Evolutionary conservation across 2,888 invertebrate species (phyloP).

Genomic region (Cylindroiulus punctatus): DNA sequence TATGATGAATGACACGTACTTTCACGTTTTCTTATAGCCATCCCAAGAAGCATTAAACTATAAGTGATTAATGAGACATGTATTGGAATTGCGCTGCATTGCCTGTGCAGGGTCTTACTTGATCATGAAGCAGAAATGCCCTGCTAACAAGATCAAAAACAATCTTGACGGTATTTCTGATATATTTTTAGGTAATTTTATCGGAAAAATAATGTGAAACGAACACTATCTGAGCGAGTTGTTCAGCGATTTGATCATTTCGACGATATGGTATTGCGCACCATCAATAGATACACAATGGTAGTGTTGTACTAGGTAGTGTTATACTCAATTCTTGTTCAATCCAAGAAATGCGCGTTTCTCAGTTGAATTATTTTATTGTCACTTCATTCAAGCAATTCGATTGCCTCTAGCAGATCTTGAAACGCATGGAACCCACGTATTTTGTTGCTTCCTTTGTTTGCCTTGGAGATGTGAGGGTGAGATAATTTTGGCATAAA

Average conservation of each 20-base stretch:
- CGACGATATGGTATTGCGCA: neutral
- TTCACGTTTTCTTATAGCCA: slow-evolving; percentile 14
- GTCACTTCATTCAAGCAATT: slow-evolving; percentile 28
- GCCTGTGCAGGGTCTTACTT: neutral
- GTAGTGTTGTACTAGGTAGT: neutral
- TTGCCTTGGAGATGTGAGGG: neutral
- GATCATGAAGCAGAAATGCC: neutral
- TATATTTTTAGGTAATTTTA: neutral
- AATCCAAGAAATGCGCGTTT: neutral
- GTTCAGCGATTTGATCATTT: neutral
- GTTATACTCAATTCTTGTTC: neutral
- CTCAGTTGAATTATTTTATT: neutral
- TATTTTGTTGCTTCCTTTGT: slow-evolving; percentile 7
- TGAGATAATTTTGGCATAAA: slow-evolving; percentile 16
- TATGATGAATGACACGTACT: slow-evolving; percentile 46
- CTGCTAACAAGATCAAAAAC: neutral
- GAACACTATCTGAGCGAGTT: neutral
- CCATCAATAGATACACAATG: neutral
- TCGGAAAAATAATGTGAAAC: neutral
- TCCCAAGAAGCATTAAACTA: slow-evolving; percentile 38
- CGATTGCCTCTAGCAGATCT: slow-evolving; percentile 24
- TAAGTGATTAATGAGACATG: slow-evolving; percentile 43
- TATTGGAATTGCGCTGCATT: slow-evolving; percentile 2
- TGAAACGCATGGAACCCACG: neutral
- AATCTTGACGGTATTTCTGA: neutral